These are phyloP conservation scores for Dynastes tityus DNA, from an alignment of 2,888 invertebrate genomes.

Conservation along the genomic window DNA sequence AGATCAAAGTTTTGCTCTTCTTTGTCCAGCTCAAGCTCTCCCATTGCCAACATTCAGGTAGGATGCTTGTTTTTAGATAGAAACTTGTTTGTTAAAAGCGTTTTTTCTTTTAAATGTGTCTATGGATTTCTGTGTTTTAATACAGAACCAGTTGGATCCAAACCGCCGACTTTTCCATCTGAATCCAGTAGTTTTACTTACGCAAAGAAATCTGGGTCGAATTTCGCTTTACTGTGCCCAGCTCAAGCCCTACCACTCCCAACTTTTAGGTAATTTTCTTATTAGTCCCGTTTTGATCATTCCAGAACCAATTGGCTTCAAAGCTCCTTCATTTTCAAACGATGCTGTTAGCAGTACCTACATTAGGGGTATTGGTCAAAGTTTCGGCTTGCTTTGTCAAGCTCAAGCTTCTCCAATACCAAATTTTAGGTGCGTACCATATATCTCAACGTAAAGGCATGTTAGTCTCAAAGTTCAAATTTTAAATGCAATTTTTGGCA, in stretches of 20 bases:
- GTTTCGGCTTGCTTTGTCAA: constrained; percentile 79
- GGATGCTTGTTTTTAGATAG: constrained; percentile 59
- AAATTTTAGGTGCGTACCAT: constrained; percentile 74
- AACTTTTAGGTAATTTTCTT: constrained; percentile 59
- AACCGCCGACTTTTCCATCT: constrained; percentile 71
- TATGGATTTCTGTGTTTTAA: too few species aligned
- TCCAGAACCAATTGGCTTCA: constrained; percentile 77
- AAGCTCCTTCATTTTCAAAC: constrained; percentile 76
- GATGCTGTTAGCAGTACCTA: constrained; percentile 78
- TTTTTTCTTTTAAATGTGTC: too few species aligned
- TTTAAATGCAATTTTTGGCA: too few species aligned
- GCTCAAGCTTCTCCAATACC: constrained; percentile 80
- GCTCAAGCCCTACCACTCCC: constrained; percentile 82
- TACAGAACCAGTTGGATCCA: constrained; percentile 74
- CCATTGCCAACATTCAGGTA: constrained; percentile 83
- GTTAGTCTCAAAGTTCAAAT: neutral
- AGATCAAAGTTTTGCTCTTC: constrained; percentile 76
- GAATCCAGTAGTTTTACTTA: constrained; percentile 74
- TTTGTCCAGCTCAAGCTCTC: constrained; percentile 82
- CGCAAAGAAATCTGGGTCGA: constrained; percentile 76
- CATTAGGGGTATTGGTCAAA: constrained; percentile 73
- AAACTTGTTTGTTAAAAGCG: too few species aligned
- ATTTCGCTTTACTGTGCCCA: constrained; percentile 82
- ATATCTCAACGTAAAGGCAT: neutral
- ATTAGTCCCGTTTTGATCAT: constrained; percentile 15